Evolutionary conservation across 2,797 vertebrate species (phyloP).

Genomic region (Gallirallus australis): DNA sequence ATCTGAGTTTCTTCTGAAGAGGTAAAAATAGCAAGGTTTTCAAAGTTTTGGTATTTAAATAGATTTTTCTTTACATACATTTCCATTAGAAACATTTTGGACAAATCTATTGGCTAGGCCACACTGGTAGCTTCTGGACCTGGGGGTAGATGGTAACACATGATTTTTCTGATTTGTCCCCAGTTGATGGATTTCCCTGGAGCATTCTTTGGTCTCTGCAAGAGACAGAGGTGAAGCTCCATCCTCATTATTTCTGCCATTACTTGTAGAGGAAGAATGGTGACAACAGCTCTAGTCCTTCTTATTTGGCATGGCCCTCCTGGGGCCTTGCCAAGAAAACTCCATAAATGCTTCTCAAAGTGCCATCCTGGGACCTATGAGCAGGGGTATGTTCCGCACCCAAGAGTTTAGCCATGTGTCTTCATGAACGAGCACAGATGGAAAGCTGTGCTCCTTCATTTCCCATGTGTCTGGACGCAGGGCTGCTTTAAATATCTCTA

Average conservation of each 20-base stretch:
- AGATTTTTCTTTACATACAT: not conserved
- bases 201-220: not conserved
- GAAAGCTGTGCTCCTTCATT: not conserved
- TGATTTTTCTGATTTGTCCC: not conserved
- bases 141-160: not conserved
- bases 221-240: not conserved
- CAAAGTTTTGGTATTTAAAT: not conserved
- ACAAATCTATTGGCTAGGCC: not conserved
- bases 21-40: not conserved
- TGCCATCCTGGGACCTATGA: not conserved
- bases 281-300: not conserved
- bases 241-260: not conserved
- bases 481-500: not conserved
- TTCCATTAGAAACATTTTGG: not conserved
- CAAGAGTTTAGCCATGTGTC: not conserved
- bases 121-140: not conserved
- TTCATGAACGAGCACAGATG: rapidly evolving
- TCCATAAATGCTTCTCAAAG: not conserved
- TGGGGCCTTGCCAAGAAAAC: not conserved
- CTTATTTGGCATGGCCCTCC: not conserved
- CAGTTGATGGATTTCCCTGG: not conserved
- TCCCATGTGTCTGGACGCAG: not conserved
- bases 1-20: not conserved
- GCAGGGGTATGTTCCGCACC: not conserved
- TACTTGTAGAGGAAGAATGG: not conserved